Evolutionary conservation across 2,888 invertebrate genomes (phyloP).

Genomic region (Cremastinae sp.): DNA sequence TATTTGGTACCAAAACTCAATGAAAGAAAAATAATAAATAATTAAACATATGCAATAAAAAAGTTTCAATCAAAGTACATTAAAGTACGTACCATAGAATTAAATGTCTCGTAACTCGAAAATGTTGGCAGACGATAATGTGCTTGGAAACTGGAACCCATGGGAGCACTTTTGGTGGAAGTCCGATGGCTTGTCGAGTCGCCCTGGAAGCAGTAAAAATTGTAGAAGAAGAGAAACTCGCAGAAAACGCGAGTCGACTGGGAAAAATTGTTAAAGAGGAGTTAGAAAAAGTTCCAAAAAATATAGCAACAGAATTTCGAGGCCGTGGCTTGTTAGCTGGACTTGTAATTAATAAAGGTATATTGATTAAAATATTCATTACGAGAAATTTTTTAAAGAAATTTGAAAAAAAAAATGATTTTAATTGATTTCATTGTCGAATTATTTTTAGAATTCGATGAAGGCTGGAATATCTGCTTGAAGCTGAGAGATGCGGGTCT

Average conservation of each 20-base stretch:
- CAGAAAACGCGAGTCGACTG: constrained; percentile 87
- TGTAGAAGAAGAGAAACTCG: constrained; percentile 87
- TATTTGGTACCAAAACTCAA: background rate
- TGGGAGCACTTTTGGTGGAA: constrained; percentile 93
- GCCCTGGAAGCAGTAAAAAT: constrained; percentile 88
- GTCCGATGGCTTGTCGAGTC: constrained; percentile 88
- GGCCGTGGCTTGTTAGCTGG: constrained; percentile 91
- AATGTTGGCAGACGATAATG: constrained; percentile 70
- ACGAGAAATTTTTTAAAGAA: too few species aligned
- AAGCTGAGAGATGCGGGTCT: constrained; percentile 85
- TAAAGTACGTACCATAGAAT: constrained; percentile 9
- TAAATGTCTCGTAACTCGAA: background rate
- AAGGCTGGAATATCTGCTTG: constrained; percentile 86
- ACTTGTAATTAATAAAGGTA: constrained; percentile 87
- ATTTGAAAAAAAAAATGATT: too few species aligned
- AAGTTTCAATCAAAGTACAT: background rate
- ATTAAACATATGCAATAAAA: too few species aligned
- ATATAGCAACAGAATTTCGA: constrained; percentile 85
- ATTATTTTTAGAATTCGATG: constrained; percentile 83
- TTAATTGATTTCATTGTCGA: too few species aligned
- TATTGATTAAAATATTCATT: constrained; percentile 11
- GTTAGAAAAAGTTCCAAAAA: constrained; percentile 83
- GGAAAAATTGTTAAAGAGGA: constrained; percentile 85
- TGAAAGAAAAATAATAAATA: too few species aligned
- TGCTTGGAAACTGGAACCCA: constrained; percentile 82